A percentile compares a stretch with the other conserved stretches of the same genome.
These are phyloP conservation scores for Graphium colonna DNA, from an alignment of 2,888 invertebrate species.

Conservation along the genomic window DNA sequence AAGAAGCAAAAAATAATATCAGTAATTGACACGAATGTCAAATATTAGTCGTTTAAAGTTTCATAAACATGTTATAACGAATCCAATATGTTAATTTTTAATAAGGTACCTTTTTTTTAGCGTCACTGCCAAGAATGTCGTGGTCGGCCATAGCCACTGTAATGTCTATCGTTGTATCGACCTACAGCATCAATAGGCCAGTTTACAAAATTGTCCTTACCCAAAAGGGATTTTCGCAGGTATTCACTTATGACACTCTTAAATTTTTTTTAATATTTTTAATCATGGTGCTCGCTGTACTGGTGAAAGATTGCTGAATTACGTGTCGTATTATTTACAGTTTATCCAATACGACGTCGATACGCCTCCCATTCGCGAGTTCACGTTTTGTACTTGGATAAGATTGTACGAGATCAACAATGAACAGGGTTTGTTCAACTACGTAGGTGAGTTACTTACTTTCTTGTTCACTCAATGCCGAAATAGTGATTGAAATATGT, in stretches of 20 bases:
- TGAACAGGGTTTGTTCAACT: slow-evolving; percentile 64
- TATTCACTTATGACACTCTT: no score
- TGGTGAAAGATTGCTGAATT: no score
- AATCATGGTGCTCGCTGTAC: no score
- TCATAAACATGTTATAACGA: no score
- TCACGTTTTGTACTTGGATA: slow-evolving; percentile 90
- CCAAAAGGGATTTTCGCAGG: slow-evolving; percentile 85
- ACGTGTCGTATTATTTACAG: slow-evolving; percentile 46
- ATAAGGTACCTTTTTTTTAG: neutral
- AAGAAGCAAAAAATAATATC: no score
- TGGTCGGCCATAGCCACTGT: slow-evolving; percentile 35
- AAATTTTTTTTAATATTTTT: no score
- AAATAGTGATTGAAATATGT: no score
- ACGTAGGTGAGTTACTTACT: slow-evolving; percentile 63
- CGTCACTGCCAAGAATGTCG: slow-evolving; percentile 8
- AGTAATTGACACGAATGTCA: no score
- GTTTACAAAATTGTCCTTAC: slow-evolving; percentile 82
- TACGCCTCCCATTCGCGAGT: slow-evolving; percentile 87
- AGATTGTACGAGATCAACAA: slow-evolving; percentile 80
- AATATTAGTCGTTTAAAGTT: no score
- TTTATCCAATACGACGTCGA: slow-evolving; percentile 84
- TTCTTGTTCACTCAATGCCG: neutral
- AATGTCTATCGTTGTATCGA: slow-evolving; percentile 33
- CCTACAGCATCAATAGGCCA: slow-evolving; percentile 53
- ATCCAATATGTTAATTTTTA: neutral